Evolutionary conservation across 2,113 vertebrate species (phyloP), one percentile per base, ranked within the genome.

Genomic region (Holacanthus passer): DNA sequence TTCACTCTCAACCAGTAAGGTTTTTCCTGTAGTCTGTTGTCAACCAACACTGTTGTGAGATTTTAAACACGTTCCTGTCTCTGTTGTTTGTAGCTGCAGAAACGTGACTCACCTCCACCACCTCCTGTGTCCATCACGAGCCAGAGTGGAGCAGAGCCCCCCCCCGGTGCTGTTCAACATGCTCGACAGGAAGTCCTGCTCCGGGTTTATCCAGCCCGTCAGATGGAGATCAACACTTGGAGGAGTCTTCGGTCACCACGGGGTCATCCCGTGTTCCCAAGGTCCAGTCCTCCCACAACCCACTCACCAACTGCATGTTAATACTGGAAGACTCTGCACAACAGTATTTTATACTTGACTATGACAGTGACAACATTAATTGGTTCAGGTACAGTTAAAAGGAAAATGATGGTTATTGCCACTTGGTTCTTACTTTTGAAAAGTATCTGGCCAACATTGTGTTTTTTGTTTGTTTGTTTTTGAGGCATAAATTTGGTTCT

Each of bases 161-260:
- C 76, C 72, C n/a, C 43, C 16, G 65, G 35, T 31, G 50, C 79
- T 66, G 64, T 29, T 82, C 76, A 79, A 7, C 62, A 84, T 74
- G 55, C 37, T 37, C 3, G 5, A 78, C 78, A 77, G 66, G 59
- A 62, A 72, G 37, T 43, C 45, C 35, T 11, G 45, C 22, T 67
- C 58, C 65, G 3, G 82, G 56, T 56, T 65, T 20, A 9, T n/a
- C 24, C 47, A 47, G 75, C 62, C 13, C 14, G 17, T 55, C 43
- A 70, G 43, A 39, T 58, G 41, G 39, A 59, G 48, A 71, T 29
- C 58, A n/a, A 17, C 22, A 32, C 22, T 1, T 45, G 11, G 14
- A 39, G 43, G 50, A 63, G 53, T 53, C 24, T 31, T 17, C 3
- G 9, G 56, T 59, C 48, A 14, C 24, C 39, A 12, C 41, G 2